These are phyloP conservation scores for Melieria omissa DNA, from an alignment of 2,888 invertebrate genomes.

Conservation along the genomic window DNA sequence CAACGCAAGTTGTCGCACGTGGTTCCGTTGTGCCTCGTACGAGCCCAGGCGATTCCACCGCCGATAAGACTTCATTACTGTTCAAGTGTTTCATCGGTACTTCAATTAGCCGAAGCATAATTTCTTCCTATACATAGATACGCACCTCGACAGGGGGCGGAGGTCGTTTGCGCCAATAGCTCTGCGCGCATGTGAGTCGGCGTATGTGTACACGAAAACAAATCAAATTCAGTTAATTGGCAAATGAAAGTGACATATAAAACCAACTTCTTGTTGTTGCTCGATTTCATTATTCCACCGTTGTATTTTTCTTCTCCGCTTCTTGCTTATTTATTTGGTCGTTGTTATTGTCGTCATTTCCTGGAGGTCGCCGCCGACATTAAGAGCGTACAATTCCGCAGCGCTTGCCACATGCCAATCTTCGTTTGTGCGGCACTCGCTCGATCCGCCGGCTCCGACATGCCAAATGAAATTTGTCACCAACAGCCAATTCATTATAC, in stretches of 20 bases:
- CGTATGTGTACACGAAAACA: constrained; percentile 25
- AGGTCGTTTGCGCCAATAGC: too few species aligned
- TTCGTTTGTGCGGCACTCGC: too few species aligned
- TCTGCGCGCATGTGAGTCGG: too few species aligned
- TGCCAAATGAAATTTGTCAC: constrained; percentile 22
- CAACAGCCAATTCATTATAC: constrained; percentile 30
- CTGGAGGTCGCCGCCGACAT: too few species aligned
- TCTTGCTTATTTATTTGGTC: neutral
- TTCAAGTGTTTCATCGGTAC: constrained; percentile 30
- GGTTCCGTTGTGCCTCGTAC: neutral
- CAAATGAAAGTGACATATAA: constrained; percentile 34
- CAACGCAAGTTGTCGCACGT: too few species aligned
- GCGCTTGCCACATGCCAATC: too few species aligned
- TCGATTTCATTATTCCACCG: neutral
- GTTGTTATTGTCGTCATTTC: too few species aligned
- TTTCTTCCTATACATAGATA: neutral
- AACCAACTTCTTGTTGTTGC: constrained; percentile 12
- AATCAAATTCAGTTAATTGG: constrained; percentile 55
- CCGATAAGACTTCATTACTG: constrained; percentile 40
- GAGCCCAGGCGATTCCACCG: neutral
- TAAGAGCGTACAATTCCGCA: too few species aligned
- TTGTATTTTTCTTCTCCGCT: neutral
- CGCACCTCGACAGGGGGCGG: too few species aligned
- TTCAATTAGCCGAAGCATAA: constrained; percentile 50
- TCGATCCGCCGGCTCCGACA: too few species aligned